Evolutionary conservation across 64 coral and sea anemone species (phyloP).

Genomic region (Orbicella faveolata): DNA sequence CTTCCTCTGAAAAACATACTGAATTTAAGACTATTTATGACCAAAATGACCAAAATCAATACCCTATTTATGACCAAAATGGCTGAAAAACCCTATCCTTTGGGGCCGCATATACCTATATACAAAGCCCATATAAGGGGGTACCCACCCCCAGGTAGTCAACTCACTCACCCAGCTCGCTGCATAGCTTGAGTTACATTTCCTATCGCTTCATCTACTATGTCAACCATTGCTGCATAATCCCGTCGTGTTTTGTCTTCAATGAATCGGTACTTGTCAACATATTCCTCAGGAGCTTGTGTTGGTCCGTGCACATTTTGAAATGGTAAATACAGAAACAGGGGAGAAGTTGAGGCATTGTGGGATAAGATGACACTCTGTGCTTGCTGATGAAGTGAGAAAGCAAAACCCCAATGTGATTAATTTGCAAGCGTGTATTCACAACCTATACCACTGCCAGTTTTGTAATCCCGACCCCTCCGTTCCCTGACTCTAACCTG

Average conservation of each 20-base stretch:
- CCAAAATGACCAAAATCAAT: no score
- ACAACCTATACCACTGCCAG: no score
- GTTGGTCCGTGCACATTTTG: constrained; percentile 53
- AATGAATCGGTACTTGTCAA: constrained; percentile 36
- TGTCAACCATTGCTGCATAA: constrained; percentile 52
- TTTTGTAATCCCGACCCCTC: no score
- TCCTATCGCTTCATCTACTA: constrained; percentile 57
- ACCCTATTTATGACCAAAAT: no score
- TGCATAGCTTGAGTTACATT: constrained; percentile 49
- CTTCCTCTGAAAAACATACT: no score
- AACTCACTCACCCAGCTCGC: constrained; percentile 40
- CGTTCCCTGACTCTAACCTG: no score
- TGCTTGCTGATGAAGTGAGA: constrained; percentile 18
- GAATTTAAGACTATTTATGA: no score
- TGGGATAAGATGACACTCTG: constrained; percentile 34
- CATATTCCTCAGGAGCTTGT: constrained; percentile 44
- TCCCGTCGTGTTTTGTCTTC: constrained; percentile 4
- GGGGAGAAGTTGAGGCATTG: constrained; percentile 7
- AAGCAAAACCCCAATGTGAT: background rate
- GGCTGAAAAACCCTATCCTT: no score
- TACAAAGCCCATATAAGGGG: no score
- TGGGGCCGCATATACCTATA: no score
- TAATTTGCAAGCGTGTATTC: background rate
- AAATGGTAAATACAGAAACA: constrained; percentile 60
- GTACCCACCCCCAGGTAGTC: background rate